Evolutionary conservation across 2,888 invertebrate species (phyloP), one percentile per base, ranked within the genome.

Genomic region (Troides aeacus): DNA sequence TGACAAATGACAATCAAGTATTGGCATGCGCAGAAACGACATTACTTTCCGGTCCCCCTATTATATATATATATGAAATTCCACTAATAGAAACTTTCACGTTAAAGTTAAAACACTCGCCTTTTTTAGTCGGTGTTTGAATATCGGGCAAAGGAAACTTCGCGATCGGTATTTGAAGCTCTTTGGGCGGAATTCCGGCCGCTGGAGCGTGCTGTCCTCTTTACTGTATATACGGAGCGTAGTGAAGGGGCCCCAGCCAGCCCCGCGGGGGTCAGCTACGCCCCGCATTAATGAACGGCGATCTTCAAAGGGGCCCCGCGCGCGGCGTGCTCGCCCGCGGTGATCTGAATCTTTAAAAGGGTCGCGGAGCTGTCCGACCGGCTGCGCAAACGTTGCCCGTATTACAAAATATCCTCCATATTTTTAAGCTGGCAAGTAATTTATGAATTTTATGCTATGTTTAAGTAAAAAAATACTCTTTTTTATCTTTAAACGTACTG

Each of bases 301-400:
- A 88, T 88, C 89, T 90, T 89, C 90, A 89, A 90, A 89, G 91
- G 86, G 88, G 86, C 12, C 85, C 84, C 80, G 78, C 79, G 79
- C 76, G 78, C 77, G 78, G 78, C 79, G 60, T 21, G 50, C 36
- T 64, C 56, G 86, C 89, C 87, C 85, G 86, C 86, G 87, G 87
- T 84, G 79, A 83, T 80, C 81, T 90, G 89, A 90, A 91, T 91
- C 88, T 91, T 91, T 90, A 90, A 90, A 87, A 85, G 86, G 79
- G 78, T 80, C 79, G 79, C 73, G 72, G 73, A 73, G 76, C 74
- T 75, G 71, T 74, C 72, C 74, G 42, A 23, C 50, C 24, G 10
- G 10, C 39, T 39, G 62, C 12, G 23, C 36, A 23, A 53, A 64
- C 64, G 70, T 71, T 71, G 73, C 71, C 72, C 66, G 72, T 67